These are phyloP conservation scores for Margarornis squamiger DNA, from an alignment of 2,797 vertebrate species.

Conservation along the genomic window DNA sequence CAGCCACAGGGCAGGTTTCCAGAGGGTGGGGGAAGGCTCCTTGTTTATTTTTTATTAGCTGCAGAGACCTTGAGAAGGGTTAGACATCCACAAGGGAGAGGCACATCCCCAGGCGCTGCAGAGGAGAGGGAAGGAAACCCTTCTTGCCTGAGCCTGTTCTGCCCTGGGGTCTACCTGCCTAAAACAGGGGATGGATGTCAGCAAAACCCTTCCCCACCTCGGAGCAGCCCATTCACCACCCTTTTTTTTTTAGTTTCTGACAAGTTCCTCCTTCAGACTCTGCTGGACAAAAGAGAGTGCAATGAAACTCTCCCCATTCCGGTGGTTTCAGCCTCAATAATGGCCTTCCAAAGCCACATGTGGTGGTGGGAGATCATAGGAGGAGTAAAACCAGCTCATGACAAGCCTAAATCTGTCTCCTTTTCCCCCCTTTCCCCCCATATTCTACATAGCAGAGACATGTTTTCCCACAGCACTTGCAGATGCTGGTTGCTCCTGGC, in stretches of 20 bases:
- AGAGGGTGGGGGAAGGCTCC: too few relatives aligned
- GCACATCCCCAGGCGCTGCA: rapidly evolving
- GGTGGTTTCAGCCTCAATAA: rapidly evolving
- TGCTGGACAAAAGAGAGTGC: not conserved
- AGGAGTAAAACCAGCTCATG: rapidly evolving
- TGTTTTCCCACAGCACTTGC: rapidly evolving
- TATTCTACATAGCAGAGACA: rapidly evolving
- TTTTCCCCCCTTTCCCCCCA: too few relatives aligned
- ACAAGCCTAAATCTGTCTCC: rapidly evolving
- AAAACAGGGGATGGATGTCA: not conserved
- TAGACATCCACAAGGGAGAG: not conserved
- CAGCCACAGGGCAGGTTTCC: not conserved
- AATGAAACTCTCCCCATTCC: rapidly evolving
- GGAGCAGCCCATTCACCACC: rapidly evolving
- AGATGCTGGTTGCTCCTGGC: rapidly evolving
- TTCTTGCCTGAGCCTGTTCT: rapidly evolving
- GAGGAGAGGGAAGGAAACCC: not conserved
- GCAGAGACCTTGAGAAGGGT: not conserved
- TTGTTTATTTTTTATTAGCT: not conserved
- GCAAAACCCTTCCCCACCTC: not conserved
- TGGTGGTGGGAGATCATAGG: rapidly evolving
- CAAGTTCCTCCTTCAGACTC: not conserved
- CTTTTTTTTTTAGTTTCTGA: not conserved
- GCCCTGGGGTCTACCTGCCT: not conserved
- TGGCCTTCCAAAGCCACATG: rapidly evolving